Percentiles rank a stretch among this genome's conserved stretches.
phyloP scores from a whole-genome alignment of 2,797 vertebrate genomes.

The Semaprochilodus insignis region DNA sequence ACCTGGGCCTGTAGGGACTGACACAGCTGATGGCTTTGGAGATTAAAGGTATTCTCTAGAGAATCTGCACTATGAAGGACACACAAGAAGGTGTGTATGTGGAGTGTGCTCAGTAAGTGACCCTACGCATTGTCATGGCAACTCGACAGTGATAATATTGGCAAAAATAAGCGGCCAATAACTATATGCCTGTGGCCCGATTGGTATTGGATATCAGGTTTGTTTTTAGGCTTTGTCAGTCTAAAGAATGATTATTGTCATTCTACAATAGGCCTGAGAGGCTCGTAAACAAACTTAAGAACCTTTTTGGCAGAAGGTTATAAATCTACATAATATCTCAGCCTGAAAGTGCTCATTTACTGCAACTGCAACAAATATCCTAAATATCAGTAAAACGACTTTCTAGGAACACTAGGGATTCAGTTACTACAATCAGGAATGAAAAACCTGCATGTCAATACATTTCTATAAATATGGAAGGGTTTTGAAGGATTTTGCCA shows the following conservation, averaged over 20 bases:
- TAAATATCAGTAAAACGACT: neutral
- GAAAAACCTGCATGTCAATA: neutral
- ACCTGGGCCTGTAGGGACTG: constrained; percentile 40
- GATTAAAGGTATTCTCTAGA: constrained; percentile 50
- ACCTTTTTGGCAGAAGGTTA: neutral
- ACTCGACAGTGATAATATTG: constrained; percentile 27
- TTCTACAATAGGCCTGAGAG: neutral
- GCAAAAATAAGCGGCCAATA: constrained; percentile 31
- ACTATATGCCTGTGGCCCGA: neutral
- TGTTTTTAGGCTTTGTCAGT: neutral
- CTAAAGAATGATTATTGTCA: neutral
- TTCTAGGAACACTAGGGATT: neutral
- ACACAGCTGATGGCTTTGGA: constrained; percentile 53
- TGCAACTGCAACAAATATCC: neutral
- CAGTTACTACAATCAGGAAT: neutral
- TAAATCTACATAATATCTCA: neutral
- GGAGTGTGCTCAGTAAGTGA: constrained; percentile 38
- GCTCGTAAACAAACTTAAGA: neutral
- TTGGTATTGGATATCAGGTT: neutral
- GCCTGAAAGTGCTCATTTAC: neutral
- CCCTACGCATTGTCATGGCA: constrained; percentile 41
- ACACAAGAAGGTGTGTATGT: constrained; percentile 24
- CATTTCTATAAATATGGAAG: neutral
- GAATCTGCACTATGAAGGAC: constrained; percentile 37
- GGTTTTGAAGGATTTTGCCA: neutral